phyloP scores from a whole-genome alignment of 1,140 invertebrate species.

The Camponotus pennsylvanicus region DNA sequence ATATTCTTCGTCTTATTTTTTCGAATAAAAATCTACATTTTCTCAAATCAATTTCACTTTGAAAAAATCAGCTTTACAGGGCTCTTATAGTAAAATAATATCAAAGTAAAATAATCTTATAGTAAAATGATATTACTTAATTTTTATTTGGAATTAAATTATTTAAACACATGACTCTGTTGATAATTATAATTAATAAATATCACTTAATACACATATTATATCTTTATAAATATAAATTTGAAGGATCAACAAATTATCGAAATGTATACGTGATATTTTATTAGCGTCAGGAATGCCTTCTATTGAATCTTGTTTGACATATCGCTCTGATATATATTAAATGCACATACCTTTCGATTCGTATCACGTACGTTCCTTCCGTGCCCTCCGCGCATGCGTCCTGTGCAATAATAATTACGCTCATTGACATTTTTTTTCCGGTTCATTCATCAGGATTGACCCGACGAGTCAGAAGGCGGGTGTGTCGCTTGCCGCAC shows the following conservation, averaged over 20 bases:
- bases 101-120: no score
- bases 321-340: not conserved
- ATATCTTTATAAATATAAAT: not conserved
- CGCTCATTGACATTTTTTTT: slow-evolving; percentile 82
- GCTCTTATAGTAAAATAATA: no score
- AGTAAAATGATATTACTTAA: no score
- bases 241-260: not conserved
- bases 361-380: not conserved
- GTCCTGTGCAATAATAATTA: slow-evolving; percentile 81
- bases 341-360: not conserved
- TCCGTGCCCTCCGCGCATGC: slow-evolving; percentile 61
- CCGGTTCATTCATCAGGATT: slow-evolving; percentile 81
- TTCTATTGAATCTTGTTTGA: slow-evolving; percentile 4
- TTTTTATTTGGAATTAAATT: not conserved
- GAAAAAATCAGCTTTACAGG: no score
- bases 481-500: slow-evolving; percentile 60
- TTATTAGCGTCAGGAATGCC: not conserved
- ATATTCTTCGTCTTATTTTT: no score
- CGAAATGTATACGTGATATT: not conserved
- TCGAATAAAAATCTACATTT: no score
- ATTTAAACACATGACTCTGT: not conserved
- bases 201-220: not conserved
- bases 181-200: not conserved
- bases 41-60: no score
- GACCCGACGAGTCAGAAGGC: slow-evolving; percentile 62